Conservation (phyloP, 2,888 invertebrate genomes). For the Noctuana brunneofusca region DNA sequence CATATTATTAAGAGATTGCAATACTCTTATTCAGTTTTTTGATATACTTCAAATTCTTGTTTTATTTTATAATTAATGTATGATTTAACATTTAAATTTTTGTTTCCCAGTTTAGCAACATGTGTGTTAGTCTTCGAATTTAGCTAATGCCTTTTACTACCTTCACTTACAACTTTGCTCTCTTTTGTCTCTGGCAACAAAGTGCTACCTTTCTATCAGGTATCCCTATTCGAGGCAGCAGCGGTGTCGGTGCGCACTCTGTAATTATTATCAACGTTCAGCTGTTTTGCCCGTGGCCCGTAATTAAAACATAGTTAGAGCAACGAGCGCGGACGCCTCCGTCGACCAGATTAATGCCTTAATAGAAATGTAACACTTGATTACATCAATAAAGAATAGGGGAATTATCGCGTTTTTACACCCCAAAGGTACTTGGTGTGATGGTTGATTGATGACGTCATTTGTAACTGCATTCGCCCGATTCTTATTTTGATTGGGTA, state of each 20-base stretch:
- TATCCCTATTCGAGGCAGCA: constrained; percentile 38
- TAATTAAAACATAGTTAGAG: constrained; percentile 81
- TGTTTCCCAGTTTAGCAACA: constrained; percentile 17
- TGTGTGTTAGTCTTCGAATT: not conserved
- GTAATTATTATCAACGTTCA: constrained; percentile 71
- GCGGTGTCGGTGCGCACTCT: constrained; percentile 56
- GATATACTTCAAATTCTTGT: no score
- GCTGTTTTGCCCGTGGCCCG: constrained; percentile 61
- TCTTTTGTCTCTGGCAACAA: constrained; percentile 3
- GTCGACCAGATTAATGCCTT: constrained; percentile 65
- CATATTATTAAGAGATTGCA: no score
- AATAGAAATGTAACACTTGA: constrained; percentile 77
- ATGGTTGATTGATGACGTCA: constrained; percentile 58
- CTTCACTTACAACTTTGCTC: not conserved
- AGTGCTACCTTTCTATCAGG: no score
- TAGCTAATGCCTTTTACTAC: not conserved
- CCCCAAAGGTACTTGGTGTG: constrained; percentile 38
- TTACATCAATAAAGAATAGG: constrained; percentile 48
- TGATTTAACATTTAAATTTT: constrained; percentile 1
- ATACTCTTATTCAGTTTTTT: no score
- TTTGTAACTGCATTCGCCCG: constrained; percentile 36
- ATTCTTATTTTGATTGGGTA: constrained; percentile 35
- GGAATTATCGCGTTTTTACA: constrained; percentile 52
- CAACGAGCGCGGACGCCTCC: constrained; percentile 57
- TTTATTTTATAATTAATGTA: no score